A percentile compares a stretch with the other conserved stretches of the same genome.
Conservation (phyloP, 2,797 vertebrate genomes). For the Myoxocephalus aenaeus region DNA sequence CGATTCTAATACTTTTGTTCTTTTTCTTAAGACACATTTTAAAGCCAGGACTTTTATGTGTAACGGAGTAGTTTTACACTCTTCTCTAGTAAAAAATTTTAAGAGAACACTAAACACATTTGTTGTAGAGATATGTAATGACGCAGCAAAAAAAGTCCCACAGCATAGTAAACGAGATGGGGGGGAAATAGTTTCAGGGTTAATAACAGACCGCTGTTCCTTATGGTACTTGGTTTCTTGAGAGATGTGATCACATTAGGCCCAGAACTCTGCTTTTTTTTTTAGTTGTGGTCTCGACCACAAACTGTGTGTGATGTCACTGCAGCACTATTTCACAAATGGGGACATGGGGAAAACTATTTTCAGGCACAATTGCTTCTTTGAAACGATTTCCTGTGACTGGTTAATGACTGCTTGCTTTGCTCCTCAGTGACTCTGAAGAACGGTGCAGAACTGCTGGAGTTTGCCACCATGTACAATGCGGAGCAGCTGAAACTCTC, state of each 20-base stretch:
- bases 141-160: background rate
- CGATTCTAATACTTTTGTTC: background rate
- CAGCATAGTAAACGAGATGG: background rate
- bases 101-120: too few relatives aligned
- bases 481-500: constrained; percentile 96
- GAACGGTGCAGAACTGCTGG: constrained; percentile 93
- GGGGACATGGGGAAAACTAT: background rate
- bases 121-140: background rate
- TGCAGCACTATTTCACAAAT: background rate
- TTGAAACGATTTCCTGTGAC: background rate
- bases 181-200: background rate
- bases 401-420: background rate
- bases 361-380: background rate
- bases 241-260: background rate
- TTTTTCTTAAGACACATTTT: background rate
- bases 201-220: background rate
- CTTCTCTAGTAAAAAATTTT: too few relatives aligned
- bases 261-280: background rate
- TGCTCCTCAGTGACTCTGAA: constrained; percentile 92
- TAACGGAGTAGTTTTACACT: background rate
- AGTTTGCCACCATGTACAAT: constrained; percentile 93
- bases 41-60: background rate
- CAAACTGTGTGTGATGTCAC: background rate
- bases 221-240: background rate
- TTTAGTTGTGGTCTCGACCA: background rate